Evolutionary conservation across 2,113 vertebrate genomes (phyloP).

Genomic region (Tetraodon nigroviridis): DNA sequence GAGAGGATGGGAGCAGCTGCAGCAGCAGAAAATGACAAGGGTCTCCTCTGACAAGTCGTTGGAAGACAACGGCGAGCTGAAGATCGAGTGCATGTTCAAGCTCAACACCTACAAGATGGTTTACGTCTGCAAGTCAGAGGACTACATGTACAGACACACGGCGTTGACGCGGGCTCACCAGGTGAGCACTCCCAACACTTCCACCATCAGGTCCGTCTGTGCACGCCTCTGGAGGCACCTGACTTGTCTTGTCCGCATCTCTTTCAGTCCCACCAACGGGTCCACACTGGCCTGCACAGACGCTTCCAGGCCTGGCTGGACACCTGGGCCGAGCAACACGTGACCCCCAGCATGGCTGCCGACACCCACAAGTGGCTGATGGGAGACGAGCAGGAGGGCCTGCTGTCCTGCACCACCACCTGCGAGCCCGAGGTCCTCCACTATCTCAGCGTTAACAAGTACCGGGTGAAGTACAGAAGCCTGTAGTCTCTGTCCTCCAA

Average conservation of each 20-base stretch:
- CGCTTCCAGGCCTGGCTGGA: conserved; percentile 92
- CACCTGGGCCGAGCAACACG: conserved; percentile 89
- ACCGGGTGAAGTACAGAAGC: conserved; percentile 89
- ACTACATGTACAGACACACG: conserved; percentile 98
- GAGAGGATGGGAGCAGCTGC: conserved; percentile 87
- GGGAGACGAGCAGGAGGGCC: conserved; percentile 87
- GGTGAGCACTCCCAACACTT: conserved; percentile 64
- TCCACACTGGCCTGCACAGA: conserved; percentile 90
- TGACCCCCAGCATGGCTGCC: conserved; percentile 87
- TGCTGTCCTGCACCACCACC: conserved; percentile 88
- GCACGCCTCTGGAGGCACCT: neutral
- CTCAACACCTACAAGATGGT: conserved; percentile 99
- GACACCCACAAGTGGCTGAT: conserved; percentile 90
- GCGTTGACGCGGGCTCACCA: conserved; percentile 92
- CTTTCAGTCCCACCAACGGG: conserved; percentile 87
- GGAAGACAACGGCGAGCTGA: conserved; percentile 80
- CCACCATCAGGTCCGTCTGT: neutral
- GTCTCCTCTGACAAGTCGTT: conserved; percentile 79
- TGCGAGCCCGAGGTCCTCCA: conserved; percentile 86
- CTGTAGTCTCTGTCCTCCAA: conserved; percentile 58
- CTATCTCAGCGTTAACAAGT: conserved; percentile 94
- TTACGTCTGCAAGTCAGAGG: conserved; percentile 97
- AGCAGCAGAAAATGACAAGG: conserved; percentile 87
- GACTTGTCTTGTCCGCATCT: neutral
- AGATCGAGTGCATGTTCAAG: conserved; percentile 96